Evolutionary conservation across 2,888 invertebrate species (phyloP), one percentile per base, ranked within the genome.

Genomic region (Pollenia labialis): DNA sequence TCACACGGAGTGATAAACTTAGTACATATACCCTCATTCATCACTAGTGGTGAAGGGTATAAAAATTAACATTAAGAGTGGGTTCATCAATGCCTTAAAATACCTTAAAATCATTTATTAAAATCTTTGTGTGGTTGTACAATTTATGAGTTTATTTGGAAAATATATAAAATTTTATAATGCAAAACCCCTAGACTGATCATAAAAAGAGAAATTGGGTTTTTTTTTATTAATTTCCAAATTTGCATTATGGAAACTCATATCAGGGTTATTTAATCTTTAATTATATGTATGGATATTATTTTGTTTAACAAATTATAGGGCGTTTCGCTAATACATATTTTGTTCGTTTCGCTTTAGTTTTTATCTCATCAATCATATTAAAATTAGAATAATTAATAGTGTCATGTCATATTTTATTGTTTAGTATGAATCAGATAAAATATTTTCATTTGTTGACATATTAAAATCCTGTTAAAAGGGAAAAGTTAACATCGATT

Each of bases 301-400:
- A 81, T 81, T 80, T 81, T 74, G 64, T 74, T 58, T 66, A 48
- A 56, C 74, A 74, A 81, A 81, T 74, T 74, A 56, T 56, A 74
- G 16, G 14, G 46, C 56, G 1, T 58, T 75, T 56, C 46, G 4
- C 1, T 32, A 6, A 32, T 32, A 32, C 50, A 8, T 16, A 50
- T 16, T 58, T 69, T 42, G 44, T 68, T 66, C 76, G 11, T 16
- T 66, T 56, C n/a, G 40, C 68, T 68, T 58, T 16, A 64, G 23
- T 76, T 18, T 44, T 64, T 46, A 40, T 66, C 32, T 48, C 54
- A 80, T 80, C 54, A 60, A 64, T 71, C 44, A 72, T 46, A 54
- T 32, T 62, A 7, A 60, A 62, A 52, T 72, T 72, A 46, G 18
- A 48, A 62, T 72, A 72, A 71, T 80, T 72, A 72, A 54, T 54